A percentile compares a stretch with the other conserved stretches of the same genome.
Conservation (phyloP, 1,140 invertebrate genomes). For the Drosophila tropicalis region DNA sequence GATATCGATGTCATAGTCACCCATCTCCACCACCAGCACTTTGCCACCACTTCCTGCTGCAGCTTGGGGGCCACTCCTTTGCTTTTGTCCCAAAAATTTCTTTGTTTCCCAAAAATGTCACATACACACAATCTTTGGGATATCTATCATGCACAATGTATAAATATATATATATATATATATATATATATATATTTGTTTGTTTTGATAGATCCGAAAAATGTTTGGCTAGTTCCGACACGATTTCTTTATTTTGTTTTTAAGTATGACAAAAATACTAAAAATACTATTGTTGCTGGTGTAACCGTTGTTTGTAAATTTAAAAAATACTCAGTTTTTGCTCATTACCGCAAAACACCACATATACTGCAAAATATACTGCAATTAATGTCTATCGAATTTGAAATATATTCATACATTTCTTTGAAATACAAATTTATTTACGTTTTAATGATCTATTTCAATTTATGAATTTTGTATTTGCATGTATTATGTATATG, state of each 20-base stretch:
- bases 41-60: not conserved
- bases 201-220: too few relatives aligned
- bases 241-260: slow-evolving; percentile 3
- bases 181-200: not conserved
- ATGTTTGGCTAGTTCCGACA: not conserved
- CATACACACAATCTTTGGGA: not conserved
- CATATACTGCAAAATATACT: too few relatives aligned
- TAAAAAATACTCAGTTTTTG: too few relatives aligned
- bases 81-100: not conserved
- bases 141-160: not conserved
- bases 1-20: slow-evolving; percentile 64
- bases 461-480: too few relatives aligned
- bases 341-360: too few relatives aligned
- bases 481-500: too few relatives aligned
- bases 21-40: slow-evolving; percentile 31
- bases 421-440: too few relatives aligned
- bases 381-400: too few relatives aligned
- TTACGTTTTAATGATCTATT: too few relatives aligned
- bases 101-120: not conserved
- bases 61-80: not conserved
- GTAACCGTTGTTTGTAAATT: too few relatives aligned
- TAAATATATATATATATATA: not conserved
- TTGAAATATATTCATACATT: too few relatives aligned
- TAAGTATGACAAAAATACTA: not conserved
- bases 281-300: too few relatives aligned